These are phyloP conservation scores for Mirounga angustirostris DNA, from an alignment of 2,113 vertebrate species.

Conservation along the genomic window DNA sequence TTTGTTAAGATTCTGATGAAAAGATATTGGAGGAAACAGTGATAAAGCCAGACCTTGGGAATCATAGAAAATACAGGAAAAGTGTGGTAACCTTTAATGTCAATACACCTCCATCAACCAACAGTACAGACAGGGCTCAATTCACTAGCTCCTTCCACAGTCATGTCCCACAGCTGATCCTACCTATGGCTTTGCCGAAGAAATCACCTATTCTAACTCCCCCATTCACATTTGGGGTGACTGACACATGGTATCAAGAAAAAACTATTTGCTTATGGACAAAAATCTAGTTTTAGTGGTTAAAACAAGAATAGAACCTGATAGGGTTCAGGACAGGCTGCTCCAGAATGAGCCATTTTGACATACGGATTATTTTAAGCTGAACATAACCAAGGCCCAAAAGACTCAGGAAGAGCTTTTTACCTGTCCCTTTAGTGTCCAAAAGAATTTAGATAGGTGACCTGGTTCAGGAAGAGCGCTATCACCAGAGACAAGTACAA, in stretches of 20 bases:
- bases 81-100: background rate
- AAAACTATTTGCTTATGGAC: background rate
- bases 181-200: background rate
- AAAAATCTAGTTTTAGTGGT: background rate
- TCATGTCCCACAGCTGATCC: background rate
- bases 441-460: background rate
- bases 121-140: rapidly evolving
- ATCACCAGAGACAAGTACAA: background rate
- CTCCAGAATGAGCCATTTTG: background rate
- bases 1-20: background rate
- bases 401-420: background rate
- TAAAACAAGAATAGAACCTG: background rate
- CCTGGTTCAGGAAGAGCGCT: background rate
- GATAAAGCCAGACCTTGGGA: background rate
- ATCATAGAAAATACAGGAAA: background rate
- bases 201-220: background rate
- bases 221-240: background rate
- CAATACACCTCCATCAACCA: background rate
- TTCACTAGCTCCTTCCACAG: background rate
- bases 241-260: background rate
- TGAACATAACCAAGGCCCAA: background rate
- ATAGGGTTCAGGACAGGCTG: background rate
- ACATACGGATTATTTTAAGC: background rate
- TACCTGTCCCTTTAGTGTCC: background rate
- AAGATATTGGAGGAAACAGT: background rate